Conservation (phyloP, 1,140 invertebrate species). For the Spodoptera litura region DNA sequence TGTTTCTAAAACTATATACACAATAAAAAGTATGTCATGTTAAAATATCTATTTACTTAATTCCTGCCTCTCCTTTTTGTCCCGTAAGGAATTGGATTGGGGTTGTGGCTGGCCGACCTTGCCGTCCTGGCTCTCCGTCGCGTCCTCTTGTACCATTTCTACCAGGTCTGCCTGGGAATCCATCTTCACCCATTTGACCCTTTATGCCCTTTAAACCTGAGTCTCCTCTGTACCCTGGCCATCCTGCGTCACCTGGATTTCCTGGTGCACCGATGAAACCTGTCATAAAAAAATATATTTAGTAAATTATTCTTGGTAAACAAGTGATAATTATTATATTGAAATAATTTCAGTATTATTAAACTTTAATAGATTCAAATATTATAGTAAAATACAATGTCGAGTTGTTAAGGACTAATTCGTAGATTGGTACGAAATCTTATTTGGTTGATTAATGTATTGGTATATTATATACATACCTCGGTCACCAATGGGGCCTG, state of each 20-base stretch:
- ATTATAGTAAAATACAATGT: too few relatives aligned
- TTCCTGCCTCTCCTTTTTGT: conserved; percentile 70
- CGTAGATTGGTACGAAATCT: not conserved
- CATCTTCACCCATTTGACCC: conserved; percentile 89
- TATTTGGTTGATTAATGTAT: not conserved
- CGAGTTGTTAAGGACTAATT: not conserved
- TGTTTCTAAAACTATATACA: not conserved
- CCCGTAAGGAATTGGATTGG: conserved; percentile 65
- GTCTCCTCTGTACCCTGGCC: conserved; percentile 76
- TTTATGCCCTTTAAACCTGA: conserved; percentile 82
- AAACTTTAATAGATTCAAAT: not conserved
- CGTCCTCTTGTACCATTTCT: conserved; percentile 77
- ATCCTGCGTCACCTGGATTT: conserved; percentile 89
- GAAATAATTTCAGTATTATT: too few relatives aligned
- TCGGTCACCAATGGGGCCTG: conserved; percentile 82
- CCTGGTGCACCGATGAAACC: conserved; percentile 88
- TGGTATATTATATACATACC: conserved; percentile 64
- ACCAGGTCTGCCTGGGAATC: conserved; percentile 87
- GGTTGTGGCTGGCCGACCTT: conserved; percentile 62
- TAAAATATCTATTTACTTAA: conserved; percentile 61
- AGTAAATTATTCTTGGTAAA: not conserved
- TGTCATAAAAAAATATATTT: conserved; percentile 56
- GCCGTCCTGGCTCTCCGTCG: conserved; percentile 87
- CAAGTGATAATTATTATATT: too few relatives aligned
- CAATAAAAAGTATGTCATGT: not conserved